Conservation (phyloP, 2,888 invertebrate genomes). For the Ectropis crepuscularia region DNA sequence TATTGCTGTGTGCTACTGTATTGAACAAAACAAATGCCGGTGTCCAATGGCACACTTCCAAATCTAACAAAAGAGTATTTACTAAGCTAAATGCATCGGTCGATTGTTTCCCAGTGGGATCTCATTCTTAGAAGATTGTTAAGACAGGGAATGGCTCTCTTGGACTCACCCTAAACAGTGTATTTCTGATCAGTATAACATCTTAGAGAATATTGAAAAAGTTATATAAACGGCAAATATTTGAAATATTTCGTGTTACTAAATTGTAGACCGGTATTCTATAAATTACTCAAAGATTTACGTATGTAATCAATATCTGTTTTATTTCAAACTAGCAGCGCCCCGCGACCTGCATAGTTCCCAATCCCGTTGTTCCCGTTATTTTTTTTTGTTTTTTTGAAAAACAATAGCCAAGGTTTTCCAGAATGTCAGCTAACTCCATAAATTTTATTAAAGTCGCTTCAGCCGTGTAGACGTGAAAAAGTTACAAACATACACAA, state of each 20-base stretch:
- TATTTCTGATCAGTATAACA: slow-evolving; percentile 21
- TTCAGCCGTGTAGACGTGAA: too few relatives aligned
- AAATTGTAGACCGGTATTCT: too few relatives aligned
- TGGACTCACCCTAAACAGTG: slow-evolving; percentile 32
- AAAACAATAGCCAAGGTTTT: too few relatives aligned
- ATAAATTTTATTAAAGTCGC: too few relatives aligned
- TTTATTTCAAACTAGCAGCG: too few relatives aligned
- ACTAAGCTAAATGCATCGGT: slow-evolving; percentile 49
- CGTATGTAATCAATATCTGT: too few relatives aligned
- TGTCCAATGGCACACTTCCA: slow-evolving; percentile 55
- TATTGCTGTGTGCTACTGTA: slow-evolving; percentile 64
- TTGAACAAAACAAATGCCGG: slow-evolving; percentile 31
- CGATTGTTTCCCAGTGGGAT: slow-evolving; percentile 63
- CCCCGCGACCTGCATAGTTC: too few relatives aligned
- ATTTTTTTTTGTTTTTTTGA: too few relatives aligned
- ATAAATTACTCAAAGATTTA: too few relatives aligned
- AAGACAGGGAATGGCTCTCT: slow-evolving; percentile 28
- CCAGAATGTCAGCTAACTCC: too few relatives aligned
- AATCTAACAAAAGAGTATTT: slow-evolving; percentile 52
- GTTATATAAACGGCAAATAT: not conserved
- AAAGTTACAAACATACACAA: too few relatives aligned
- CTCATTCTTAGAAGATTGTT: slow-evolving; percentile 44
- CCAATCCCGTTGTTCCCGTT: too few relatives aligned
- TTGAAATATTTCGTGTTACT: not conserved
- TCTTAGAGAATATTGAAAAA: not conserved